phyloP scores from a whole-genome alignment of 2,113 vertebrate species.

The Neolamprologus brichardi region DNA sequence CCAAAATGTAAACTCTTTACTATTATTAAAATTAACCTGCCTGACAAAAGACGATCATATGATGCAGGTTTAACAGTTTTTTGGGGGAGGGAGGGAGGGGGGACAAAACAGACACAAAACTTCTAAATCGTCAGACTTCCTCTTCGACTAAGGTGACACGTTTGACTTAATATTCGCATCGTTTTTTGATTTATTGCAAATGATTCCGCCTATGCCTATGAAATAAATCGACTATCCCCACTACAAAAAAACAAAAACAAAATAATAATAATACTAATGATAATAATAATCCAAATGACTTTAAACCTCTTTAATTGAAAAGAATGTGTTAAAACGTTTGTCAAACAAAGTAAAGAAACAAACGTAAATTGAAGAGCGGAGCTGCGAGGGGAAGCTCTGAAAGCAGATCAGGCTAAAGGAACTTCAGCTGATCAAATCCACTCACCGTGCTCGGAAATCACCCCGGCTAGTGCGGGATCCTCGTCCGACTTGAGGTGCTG shows the following conservation, averaged over 20 bases:
- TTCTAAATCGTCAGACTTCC: neutral
- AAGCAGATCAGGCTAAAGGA: neutral
- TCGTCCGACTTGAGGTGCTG: constrained; percentile 96
- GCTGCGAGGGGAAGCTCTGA: neutral
- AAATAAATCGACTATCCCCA: neutral
- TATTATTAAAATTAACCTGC: neutral
- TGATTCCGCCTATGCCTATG: neutral
- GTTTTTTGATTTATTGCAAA: neutral
- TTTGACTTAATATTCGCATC: neutral
- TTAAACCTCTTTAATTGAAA: neutral
- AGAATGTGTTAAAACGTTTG: neutral
- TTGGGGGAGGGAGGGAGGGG: neutral
- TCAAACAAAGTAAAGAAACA: neutral
- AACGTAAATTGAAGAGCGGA: neutral
- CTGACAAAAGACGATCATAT: neutral
- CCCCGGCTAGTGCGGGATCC: constrained; percentile 85
- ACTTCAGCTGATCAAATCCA: constrained; percentile 17
- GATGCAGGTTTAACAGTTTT: neutral
- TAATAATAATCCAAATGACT: neutral
- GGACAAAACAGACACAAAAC: neutral
- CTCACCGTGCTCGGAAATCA: constrained; percentile 90
- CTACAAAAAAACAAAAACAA: neutral
- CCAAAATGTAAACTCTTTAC: neutral
- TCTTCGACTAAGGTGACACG: neutral
- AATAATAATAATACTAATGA: neutral